phyloP scores from a whole-genome alignment of 2,113 vertebrate species.

The Barnardius zonarius region DNA sequence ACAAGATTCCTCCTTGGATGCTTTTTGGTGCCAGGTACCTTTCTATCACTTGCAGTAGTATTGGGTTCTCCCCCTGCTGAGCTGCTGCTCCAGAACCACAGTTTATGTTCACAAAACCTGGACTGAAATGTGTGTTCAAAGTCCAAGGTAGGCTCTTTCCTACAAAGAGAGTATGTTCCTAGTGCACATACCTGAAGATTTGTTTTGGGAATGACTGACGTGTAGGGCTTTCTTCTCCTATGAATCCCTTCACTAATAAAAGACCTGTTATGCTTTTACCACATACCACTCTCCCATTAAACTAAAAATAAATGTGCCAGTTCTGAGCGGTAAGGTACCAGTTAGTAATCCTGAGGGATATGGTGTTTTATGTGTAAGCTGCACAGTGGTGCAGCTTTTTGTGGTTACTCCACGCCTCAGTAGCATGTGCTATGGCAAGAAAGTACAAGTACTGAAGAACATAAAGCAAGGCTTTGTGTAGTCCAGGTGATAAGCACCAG shows the following conservation, averaged over 20 bases:
- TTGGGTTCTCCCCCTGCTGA: not conserved
- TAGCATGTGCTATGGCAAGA: not conserved
- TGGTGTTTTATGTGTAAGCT: not conserved
- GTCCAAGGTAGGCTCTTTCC: not conserved
- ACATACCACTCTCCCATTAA: not conserved
- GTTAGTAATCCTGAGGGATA: not conserved
- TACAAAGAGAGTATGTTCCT: not conserved
- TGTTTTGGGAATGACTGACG: not conserved
- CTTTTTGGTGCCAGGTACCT: not conserved
- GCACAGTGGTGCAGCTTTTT: not conserved
- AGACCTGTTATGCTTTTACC: not conserved
- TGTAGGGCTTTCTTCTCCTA: not conserved
- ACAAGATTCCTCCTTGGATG: not conserved
- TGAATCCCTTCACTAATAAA: not conserved
- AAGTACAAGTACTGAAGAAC: not conserved
- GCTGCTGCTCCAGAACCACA: not conserved
- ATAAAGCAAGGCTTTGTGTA: not conserved
- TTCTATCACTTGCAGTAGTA: not conserved
- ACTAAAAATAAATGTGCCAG: not conserved
- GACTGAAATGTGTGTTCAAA: not conserved
- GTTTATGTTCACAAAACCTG: not conserved
- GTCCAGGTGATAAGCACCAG: not conserved
- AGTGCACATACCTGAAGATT: not conserved
- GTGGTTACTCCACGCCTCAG: not conserved
- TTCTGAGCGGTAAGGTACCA: not conserved